These are phyloP conservation scores for Cataglyphis hispanica DNA, from an alignment of 1,140 invertebrate genomes.

Conservation along the genomic window DNA sequence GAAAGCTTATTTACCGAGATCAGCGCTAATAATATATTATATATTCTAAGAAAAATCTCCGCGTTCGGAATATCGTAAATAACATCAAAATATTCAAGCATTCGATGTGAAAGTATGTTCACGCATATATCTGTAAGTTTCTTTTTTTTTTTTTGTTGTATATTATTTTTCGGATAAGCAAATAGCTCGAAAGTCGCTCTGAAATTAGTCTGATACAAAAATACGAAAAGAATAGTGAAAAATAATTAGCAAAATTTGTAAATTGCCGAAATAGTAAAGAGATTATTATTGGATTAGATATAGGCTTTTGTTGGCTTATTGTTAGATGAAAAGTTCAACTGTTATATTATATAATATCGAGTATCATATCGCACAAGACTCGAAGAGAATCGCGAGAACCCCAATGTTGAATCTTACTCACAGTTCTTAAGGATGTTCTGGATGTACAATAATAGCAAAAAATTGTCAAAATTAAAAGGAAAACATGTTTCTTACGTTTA, in stretches of 20 bases:
- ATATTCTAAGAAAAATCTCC: not conserved
- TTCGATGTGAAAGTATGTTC: not conserved
- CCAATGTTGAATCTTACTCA: not conserved
- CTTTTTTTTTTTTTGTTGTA: not conserved
- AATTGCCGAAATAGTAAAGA: conserved; percentile 3
- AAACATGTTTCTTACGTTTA: no score
- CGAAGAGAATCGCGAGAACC: not conserved
- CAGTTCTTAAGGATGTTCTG: no score
- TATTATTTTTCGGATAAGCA: conserved; percentile 7
- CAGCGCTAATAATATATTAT: not conserved
- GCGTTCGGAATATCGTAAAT: not conserved
- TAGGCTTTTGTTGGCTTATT: not conserved
- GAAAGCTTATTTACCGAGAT: conserved; percentile 19
- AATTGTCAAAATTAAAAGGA: no score
- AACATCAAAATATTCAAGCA: not conserved
- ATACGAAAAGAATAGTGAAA: not conserved
- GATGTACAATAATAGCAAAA: no score
- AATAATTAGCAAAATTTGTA: conserved; percentile 20
- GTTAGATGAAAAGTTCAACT: not conserved
- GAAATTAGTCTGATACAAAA: not conserved
- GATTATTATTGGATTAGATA: conserved; percentile 7
- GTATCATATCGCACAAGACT: not conserved
- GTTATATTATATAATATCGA: not conserved
- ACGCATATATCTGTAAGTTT: no score
- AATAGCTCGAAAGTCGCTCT: not conserved